Evolutionary conservation across 2,888 invertebrate species (phyloP), one percentile per base, ranked within the genome.

Genomic region (Stenoptilia bipunctidactyla): DNA sequence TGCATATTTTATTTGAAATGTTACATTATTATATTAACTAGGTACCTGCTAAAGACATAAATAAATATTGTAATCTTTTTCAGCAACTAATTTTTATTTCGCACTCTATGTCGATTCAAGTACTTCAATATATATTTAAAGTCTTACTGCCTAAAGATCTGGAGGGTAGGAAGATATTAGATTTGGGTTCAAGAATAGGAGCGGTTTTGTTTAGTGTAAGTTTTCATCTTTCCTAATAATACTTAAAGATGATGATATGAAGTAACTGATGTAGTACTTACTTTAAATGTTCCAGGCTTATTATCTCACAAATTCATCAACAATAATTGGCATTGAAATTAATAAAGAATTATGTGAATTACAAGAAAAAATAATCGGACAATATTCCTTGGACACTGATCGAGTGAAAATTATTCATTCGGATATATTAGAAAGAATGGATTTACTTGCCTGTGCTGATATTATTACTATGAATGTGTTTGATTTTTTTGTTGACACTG

Each of bases 121-220:
- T 83, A 40, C 61, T 90, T 13, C 84, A 86, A 47, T 88, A 86
- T 54, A 85, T 91, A 39, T 92, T 90, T 56, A 85, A 86, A 47
- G 83, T 84, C 13, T 59, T 89, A 33, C 73, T 92, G 34, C 89
- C 90, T 30, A 76, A 77, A 42, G 75, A 90, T 46, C 66, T 86
- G 43, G 66, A 72, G 46, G 84, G 77, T 14, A 88, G 88, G 59
- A 84, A 75, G 39, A 65, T 91, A 37, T 59, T 92, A 20, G 91
- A 92, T 69, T 74, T 92, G 40, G 91, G 91, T 4, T 91, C 91
- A 12, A 80, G 91, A 56, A 66, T 91, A 38, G 91, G 91, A 37
- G 87, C 88, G 42, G 86, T 91, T 39, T 70, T 91, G 6, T 91
- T 88, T 75, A 89, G 88, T 46, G 90, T 90, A 76, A 76, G 84